A percentile compares a stretch with the other conserved stretches of the same genome.
phyloP scores from a whole-genome alignment of 2,888 invertebrate species.

The Limnephilus rhombicus region DNA sequence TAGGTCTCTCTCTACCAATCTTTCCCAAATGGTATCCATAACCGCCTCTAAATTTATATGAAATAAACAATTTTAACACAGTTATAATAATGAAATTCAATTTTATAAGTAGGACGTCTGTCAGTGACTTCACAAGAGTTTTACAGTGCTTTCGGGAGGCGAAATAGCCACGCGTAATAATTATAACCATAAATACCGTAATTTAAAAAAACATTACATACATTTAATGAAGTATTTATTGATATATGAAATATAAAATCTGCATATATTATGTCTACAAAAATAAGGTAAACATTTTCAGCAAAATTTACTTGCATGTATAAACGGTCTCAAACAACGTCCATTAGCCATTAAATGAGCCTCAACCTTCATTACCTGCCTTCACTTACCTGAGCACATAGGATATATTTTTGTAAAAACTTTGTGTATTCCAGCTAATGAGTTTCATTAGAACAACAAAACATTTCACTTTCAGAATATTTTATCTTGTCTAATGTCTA shows the following conservation, averaged over 20 bases:
- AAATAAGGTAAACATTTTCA: background rate
- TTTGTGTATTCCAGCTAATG: background rate
- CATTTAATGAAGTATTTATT: too few relatives aligned
- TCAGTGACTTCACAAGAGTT: background rate
- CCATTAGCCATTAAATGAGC: conserved; percentile 11
- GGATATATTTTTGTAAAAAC: background rate
- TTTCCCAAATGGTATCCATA: too few relatives aligned
- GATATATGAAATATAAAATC: too few relatives aligned
- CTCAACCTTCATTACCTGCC: background rate
- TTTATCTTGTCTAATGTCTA: background rate
- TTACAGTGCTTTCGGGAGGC: background rate
- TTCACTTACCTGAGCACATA: background rate
- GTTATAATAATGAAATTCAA: background rate
- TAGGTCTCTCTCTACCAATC: too few relatives aligned
- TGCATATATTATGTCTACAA: background rate
- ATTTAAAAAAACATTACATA: too few relatives aligned
- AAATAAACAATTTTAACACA: too few relatives aligned
- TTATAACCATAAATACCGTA: background rate
- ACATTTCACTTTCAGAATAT: background rate
- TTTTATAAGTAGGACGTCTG: background rate
- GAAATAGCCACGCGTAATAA: background rate
- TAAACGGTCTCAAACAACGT: background rate
- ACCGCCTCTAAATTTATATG: too few relatives aligned
- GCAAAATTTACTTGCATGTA: background rate
- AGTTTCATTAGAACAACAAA: background rate